phyloP scores from a whole-genome alignment of 2,113 vertebrate genomes.

The Oreochromis tanganicae region DNA sequence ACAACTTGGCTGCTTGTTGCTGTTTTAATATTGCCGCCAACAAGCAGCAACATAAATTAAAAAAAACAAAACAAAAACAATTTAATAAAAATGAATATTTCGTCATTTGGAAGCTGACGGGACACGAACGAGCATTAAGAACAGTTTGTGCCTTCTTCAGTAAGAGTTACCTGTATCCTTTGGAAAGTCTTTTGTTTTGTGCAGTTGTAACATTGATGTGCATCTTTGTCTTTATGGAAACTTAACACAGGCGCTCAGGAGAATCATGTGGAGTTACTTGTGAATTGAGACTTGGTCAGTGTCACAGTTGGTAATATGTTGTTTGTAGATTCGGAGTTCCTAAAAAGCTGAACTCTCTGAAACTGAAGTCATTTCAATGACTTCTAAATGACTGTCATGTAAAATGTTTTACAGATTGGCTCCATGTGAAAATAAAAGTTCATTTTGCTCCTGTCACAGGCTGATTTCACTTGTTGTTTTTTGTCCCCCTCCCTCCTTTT shows the following conservation, averaged over 20 bases:
- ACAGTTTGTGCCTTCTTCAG: background rate
- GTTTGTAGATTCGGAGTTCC: background rate
- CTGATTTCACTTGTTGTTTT: background rate
- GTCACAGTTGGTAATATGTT: background rate
- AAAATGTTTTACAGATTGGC: background rate
- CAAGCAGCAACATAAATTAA: background rate
- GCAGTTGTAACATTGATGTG: background rate
- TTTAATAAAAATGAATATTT: rapidly evolving
- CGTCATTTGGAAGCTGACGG: rapidly evolving
- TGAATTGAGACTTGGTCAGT: background rate
- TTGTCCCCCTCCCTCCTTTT: background rate
- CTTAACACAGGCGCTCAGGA: background rate
- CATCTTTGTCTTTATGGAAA: background rate
- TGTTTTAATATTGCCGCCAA: rapidly evolving
- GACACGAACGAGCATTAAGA: rapidly evolving
- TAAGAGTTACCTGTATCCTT: rapidly evolving
- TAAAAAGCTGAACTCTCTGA: background rate
- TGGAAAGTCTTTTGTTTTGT: background rate
- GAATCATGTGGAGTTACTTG: background rate
- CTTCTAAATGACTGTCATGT: background rate
- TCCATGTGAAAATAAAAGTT: background rate
- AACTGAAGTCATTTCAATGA: background rate
- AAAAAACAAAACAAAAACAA: background rate
- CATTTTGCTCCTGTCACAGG: rapidly evolving
- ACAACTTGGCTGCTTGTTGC: rapidly evolving